Evolutionary conservation across 2,113 vertebrate genomes (phyloP).

Genomic region (Eolophus roseicapilla): DNA sequence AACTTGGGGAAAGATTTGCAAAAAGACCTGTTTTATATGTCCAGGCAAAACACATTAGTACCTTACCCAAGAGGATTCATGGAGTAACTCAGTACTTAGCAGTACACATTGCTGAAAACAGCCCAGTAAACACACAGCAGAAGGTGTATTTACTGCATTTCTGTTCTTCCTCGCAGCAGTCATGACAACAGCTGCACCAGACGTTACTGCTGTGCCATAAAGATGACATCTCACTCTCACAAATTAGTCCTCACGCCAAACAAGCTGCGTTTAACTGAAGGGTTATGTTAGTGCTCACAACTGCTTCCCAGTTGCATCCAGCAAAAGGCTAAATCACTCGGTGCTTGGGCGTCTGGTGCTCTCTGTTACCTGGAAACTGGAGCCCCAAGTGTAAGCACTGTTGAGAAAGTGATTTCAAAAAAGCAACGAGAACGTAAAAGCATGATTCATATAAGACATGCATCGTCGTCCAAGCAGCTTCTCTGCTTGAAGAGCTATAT

Average conservation of each 20-base stretch:
- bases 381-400: not conserved
- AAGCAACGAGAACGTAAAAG: not conserved
- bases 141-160: not conserved
- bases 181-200: not conserved
- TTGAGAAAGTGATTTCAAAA: conserved; percentile 14
- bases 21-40: not conserved
- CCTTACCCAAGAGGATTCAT: not conserved
- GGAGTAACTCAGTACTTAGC: not conserved
- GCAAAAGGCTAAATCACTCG: not conserved
- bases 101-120: not conserved
- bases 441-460: not conserved
- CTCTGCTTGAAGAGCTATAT: not conserved
- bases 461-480: not conserved
- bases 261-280: not conserved
- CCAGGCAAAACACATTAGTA: not conserved
- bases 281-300: not conserved
- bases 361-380: conserved; percentile 50
- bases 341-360: not conserved
- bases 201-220: not conserved
- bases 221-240: not conserved
- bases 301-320: not conserved
- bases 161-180: not conserved
- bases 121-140: not conserved
- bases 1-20: not conserved
- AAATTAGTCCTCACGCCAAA: not conserved